Percentiles rank a stretch among this genome's conserved stretches.
Conservation (phyloP, 2,888 invertebrate species). For the Eugnorisma glareosa region DNA sequence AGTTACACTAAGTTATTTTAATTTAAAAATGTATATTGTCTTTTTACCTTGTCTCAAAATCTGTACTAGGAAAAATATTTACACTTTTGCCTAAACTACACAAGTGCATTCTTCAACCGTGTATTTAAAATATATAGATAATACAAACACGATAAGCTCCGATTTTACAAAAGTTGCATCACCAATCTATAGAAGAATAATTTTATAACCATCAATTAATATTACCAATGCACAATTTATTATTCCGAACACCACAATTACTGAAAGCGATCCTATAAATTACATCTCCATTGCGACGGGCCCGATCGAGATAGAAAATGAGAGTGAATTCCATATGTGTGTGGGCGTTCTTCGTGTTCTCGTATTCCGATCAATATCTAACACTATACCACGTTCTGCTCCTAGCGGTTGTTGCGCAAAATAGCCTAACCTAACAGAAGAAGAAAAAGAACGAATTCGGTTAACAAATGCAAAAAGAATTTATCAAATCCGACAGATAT, state of each 20-base stretch:
- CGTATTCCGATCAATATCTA: constrained; percentile 56
- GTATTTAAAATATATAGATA: constrained; percentile 2
- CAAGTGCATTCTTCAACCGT: not conserved
- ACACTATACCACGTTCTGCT: no score
- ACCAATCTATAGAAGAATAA: constrained; percentile 16
- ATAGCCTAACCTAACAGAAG: no score
- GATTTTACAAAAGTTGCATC: constrained; percentile 38
- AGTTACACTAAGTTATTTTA: no score
- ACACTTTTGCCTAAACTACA: not conserved
- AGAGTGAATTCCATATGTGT: constrained; percentile 67
- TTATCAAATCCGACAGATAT: not conserved
- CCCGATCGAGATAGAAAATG: constrained; percentile 62
- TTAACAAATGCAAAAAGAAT: not conserved
- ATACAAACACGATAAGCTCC: not conserved
- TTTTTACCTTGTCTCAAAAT: not conserved
- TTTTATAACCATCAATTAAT: constrained; percentile 57
- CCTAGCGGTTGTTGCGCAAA: no score
- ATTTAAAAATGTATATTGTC: no score
- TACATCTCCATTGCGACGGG: constrained; percentile 57
- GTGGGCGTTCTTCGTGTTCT: constrained; percentile 67
- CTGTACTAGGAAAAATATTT: not conserved
- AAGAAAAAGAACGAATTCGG: no score
- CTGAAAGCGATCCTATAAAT: constrained; percentile 64
- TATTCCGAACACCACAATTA: constrained; percentile 58
- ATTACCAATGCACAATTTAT: constrained; percentile 58